Evolutionary conservation across 2,113 vertebrate genomes (phyloP), one percentile per base, ranked within the genome.

Genomic region (Sisor rabdophorus): DNA sequence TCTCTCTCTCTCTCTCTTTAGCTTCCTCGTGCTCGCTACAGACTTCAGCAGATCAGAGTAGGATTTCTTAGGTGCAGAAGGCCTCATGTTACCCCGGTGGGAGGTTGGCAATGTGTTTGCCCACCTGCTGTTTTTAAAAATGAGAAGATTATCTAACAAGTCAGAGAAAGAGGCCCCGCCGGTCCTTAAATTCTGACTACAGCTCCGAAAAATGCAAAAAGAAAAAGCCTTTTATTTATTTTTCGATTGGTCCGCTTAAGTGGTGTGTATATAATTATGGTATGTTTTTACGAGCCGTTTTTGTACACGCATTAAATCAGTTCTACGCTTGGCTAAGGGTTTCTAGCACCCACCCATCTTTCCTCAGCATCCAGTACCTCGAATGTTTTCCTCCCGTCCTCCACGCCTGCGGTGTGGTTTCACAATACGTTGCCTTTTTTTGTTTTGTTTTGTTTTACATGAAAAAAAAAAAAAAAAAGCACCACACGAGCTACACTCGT

Each of bases 61-160:
- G 55, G 40, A 58, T 73, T 81, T 82, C 79, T 86, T 83, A 75
- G 76, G 76, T 77, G 76, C 20, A 0, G 28, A 84, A 82, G 79
- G 73, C 72, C 77, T 86, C 84, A 52, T 65, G 63, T 61, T 70
- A 48, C 28, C 63, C 73, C 84, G 83, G 80, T 5, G 11, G 40
- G 48, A 59, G 84, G 86, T 87, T 82, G 85, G 80, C 76, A 36
- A 81, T 81, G 81, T 83, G 80, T 86, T 83, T 73, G 58, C 86
- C 84, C 90, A 89, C 89, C 91, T 90, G 89, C 90, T 91, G 87
- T 85, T 84, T 86, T 26, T 87, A 85, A 82, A 88, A 90, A 87
- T 83, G 87, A 86, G 82, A 82, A 84, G 87, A 87, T 91, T 89
- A 89, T 74, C 73, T 64, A 77, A 77, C 80, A 81, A 82, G 71